Evolutionary conservation across 2,113 vertebrate species (phyloP).

Genomic region (Maccullochella peelii): DNA sequence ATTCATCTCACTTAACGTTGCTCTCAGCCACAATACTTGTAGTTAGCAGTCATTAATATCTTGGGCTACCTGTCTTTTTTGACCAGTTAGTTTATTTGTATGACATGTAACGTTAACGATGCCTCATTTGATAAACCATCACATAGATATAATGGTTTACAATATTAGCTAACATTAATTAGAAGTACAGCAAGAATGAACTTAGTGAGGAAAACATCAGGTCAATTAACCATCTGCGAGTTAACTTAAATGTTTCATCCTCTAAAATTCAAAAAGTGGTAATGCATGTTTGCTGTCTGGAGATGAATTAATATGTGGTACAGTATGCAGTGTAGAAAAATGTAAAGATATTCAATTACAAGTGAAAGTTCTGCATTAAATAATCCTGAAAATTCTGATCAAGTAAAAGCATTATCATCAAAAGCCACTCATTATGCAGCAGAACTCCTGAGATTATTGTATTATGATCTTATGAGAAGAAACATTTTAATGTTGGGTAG

Average conservation of each 20-base stretch:
- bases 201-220: not conserved
- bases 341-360: too few species aligned
- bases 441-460: too few species aligned
- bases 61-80: not conserved
- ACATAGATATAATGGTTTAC: not conserved
- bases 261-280: too few species aligned
- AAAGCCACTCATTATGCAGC: too few species aligned
- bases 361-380: too few species aligned
- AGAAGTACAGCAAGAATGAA: not conserved
- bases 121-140: not conserved
- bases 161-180: not conserved
- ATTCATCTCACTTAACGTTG: not conserved
- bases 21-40: not conserved
- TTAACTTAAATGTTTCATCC: not conserved
- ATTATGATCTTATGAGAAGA: too few species aligned
- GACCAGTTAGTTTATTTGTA: not conserved
- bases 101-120: not conserved
- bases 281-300: not conserved
- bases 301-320: not conserved
- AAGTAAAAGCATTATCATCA: too few species aligned
- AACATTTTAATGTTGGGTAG: too few species aligned
- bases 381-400: too few species aligned
- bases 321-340: too few species aligned
- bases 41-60: not conserved
- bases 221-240: not conserved